Evolutionary conservation across 2,113 vertebrate genomes (phyloP).

Genomic region (Leptodactylus fuscus): DNA sequence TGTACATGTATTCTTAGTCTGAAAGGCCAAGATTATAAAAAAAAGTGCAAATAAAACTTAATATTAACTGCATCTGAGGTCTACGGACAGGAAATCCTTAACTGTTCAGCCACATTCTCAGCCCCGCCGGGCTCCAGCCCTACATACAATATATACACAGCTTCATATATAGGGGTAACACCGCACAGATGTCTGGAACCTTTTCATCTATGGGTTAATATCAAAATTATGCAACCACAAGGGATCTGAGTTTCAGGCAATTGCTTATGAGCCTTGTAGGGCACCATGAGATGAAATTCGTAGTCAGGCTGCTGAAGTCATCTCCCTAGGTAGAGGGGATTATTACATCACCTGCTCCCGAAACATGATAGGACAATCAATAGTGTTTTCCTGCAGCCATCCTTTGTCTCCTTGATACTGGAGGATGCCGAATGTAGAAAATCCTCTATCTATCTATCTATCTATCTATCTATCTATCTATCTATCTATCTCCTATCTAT

Average conservation of each 20-base stretch:
- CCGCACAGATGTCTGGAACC: neutral
- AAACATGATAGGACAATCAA: slow-evolving; percentile 35
- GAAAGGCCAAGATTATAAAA: too few relatives aligned
- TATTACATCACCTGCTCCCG: slow-evolving; percentile 43
- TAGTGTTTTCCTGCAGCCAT: slow-evolving; percentile 7
- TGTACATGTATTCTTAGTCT: too few relatives aligned
- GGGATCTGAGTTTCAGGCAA: too few relatives aligned
- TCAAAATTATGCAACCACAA: neutral
- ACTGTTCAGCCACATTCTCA: neutral
- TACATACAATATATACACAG: too few relatives aligned
- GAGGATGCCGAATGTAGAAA: neutral
- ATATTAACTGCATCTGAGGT: too few relatives aligned
- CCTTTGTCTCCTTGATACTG: neutral
- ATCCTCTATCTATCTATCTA: neutral
- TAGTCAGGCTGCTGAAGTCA: slow-evolving; percentile 22
- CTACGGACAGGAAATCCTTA: neutral
- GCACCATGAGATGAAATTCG: neutral
- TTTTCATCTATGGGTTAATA: neutral
- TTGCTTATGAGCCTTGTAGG: neutral
- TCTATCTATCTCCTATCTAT: too few relatives aligned
- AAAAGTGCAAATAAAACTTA: too few relatives aligned
- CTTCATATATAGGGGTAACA: too few relatives aligned
- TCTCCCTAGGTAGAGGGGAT: slow-evolving; percentile 21
- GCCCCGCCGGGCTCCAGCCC: too few relatives aligned
- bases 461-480: too few relatives aligned